Base-by-base conservation (phyloP, 2,113 vertebrate genomes). In the Chlorodrepanis virens region DNA sequence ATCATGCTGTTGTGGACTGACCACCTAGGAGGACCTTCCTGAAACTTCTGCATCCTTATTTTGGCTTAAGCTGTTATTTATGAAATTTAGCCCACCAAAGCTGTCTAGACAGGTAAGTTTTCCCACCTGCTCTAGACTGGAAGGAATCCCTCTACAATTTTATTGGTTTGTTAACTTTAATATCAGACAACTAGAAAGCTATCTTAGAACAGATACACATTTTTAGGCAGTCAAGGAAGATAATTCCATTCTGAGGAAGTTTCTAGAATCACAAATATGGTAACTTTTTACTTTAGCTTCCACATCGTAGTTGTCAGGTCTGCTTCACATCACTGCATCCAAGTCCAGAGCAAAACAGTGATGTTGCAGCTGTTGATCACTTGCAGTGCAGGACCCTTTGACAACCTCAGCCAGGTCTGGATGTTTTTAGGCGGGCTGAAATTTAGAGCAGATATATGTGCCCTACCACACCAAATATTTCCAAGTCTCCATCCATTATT, bases 21-120 rank as follows among this genome's bases (percentile, higher is more conserved):
- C 5, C 8, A 13, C 14, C 11, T 28, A 16, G 11, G 14, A 71
- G 4, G 23, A 60, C 7, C 0, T 2, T 40, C 24, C 23, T 52
- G 27, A 85, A 75, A 85, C 14, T 40, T 87, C n/a, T 71, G 52
- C 37, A 84, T 56, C 50, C 37, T 70, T 77, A 52, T 52, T 74
- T 74, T 69, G 54, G 10, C n/a, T 61, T 76, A 71, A 70, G n/a
- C 3, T 3, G 1, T 21, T 17, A 18, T 33, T 9, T 37, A 37
- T 47, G 4, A 63, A n/a, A 71, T 71, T 59, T 54, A 94, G 14
- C 19, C 35, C 33, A 40, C 42, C 47, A 6, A 79, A 79, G 25
- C 15, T 88, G 4, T 53, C 56, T 47, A 29, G 6, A 11, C 67
- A 82, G 14, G 20, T 59, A 5, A n/a, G 44, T 37, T 71, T 69